A percentile compares a stretch with the other conserved stretches of the same genome.
These are phyloP conservation scores for Lucifuga dentata DNA, from an alignment of 2,113 vertebrate genomes.

Conservation along the genomic window DNA sequence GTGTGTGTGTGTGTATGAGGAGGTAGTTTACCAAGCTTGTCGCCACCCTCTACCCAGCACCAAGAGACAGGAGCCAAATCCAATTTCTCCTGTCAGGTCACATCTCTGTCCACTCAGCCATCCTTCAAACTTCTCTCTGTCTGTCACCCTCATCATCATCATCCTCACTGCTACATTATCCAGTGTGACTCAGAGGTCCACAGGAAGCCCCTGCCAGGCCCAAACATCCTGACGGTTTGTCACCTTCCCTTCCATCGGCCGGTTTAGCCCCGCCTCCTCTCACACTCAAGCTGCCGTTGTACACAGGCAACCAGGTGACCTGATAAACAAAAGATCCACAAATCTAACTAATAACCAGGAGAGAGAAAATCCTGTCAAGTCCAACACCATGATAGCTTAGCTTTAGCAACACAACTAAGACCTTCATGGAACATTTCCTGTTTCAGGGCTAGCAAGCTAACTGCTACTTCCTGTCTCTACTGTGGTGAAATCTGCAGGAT, in stretches of 20 bases:
- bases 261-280: conserved; percentile 11
- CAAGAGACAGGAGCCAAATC: conserved; percentile 76
- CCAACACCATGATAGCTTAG: too few species aligned
- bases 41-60: conserved; percentile 70
- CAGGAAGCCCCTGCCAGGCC: conserved; percentile 36
- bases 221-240: conserved; percentile 39
- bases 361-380: too few species aligned
- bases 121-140: conserved; percentile 67
- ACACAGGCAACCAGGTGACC: too few species aligned
- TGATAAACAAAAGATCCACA: too few species aligned
- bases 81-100: conserved; percentile 71
- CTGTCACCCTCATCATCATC: conserved; percentile 60
- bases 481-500: too few species aligned
- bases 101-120: conserved; percentile 73
- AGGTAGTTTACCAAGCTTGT: conserved; percentile 78
- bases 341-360: too few species aligned
- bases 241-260: conserved; percentile 49
- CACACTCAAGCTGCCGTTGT: too few species aligned
- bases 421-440: too few species aligned
- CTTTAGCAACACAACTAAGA: too few species aligned
- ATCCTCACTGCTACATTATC: conserved; percentile 57
- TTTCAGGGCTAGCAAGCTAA: too few species aligned
- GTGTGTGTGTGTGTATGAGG: neutral
- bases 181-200: conserved; percentile 39
- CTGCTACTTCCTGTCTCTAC: too few species aligned